Base-by-base conservation (phyloP, 2,888 invertebrate species). In the Cheilosia pagana region DNA sequence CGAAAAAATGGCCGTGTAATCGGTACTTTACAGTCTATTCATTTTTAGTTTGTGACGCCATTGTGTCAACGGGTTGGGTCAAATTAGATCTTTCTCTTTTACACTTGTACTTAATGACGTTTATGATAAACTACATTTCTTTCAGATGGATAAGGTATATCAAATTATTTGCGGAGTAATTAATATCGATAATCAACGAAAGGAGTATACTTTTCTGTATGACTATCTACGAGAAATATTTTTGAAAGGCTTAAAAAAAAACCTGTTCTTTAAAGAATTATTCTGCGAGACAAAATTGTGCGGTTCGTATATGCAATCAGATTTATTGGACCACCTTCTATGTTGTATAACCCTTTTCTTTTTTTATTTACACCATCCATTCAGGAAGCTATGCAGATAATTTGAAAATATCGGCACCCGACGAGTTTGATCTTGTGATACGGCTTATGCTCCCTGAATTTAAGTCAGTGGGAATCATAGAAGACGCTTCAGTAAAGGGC, bases 371-470 rank as follows among this genome's bases (percentile, higher is more conserved):
- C n/a, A n/a, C n/a, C n/a, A n/a, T n/a, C 16, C 7, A 16, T 63
- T 12, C 10, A 82, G 82, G 82, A 25, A 78, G 82, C 25, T 82
- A 82, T 28, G 71, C 78, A 10, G 82, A 82, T 25, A 72, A 74
- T 8, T 39, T 82, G 8, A 82, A 82, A 68, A 35, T 82, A 0
- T 62, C 82, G 0, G 55, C 43, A 1, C 62, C 82, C 2, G 53
- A 82, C 19, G 82, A 82, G 45, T 82, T 78, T 6, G 82, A 82
- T 50, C n/a, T 78, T 4, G 55, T 72, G 0, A 50, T 82, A 14
- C 48, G 41, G 0, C 21, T 82, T 14, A 16, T 16, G 16, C 60
- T 81, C 4, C 77, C 71, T 6, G 12, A 21, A 3, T 50, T 28
- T 1, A 8, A 78, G 6, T 7, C 0, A 2, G 19, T 78, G 19